These are phyloP conservation scores for Ptilodon capucinus DNA, from an alignment of 2,888 invertebrate species.

Conservation along the genomic window DNA sequence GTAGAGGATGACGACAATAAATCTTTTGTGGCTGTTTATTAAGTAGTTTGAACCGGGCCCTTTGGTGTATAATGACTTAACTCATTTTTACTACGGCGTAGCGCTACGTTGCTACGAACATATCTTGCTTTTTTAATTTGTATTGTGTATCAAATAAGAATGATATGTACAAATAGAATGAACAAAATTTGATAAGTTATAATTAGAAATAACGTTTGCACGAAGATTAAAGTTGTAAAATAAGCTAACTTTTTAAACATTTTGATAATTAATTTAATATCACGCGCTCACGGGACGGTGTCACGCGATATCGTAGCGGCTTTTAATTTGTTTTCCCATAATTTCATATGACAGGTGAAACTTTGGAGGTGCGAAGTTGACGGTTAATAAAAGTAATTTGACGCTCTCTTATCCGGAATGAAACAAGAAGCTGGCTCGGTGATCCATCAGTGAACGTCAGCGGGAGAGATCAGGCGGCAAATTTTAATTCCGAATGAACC, in stretches of 20 bases:
- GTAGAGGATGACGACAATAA: constrained; percentile 5
- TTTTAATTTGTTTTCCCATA: constrained; percentile 33
- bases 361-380: constrained; percentile 29
- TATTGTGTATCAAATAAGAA: too few species aligned
- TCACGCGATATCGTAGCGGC: constrained; percentile 20
- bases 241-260: neutral
- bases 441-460: constrained; percentile 75
- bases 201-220: neutral
- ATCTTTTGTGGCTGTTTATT: neutral
- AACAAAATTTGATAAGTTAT: neutral
- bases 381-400: constrained; percentile 9
- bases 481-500: constrained; percentile 79
- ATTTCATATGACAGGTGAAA: constrained; percentile 15
- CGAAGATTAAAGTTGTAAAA: neutral
- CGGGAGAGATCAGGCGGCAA: constrained; percentile 76
- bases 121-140: too few species aligned
- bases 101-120: neutral
- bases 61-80: neutral
- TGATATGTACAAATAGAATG: neutral
- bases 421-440: constrained; percentile 59
- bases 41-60: neutral
- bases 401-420: constrained; percentile 27
- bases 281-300: constrained; percentile 3
- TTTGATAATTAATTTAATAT: constrained; percentile 16
- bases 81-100: neutral